phyloP scores from a whole-genome alignment of 2,113 vertebrate species.

The Apodemus sylvaticus region DNA sequence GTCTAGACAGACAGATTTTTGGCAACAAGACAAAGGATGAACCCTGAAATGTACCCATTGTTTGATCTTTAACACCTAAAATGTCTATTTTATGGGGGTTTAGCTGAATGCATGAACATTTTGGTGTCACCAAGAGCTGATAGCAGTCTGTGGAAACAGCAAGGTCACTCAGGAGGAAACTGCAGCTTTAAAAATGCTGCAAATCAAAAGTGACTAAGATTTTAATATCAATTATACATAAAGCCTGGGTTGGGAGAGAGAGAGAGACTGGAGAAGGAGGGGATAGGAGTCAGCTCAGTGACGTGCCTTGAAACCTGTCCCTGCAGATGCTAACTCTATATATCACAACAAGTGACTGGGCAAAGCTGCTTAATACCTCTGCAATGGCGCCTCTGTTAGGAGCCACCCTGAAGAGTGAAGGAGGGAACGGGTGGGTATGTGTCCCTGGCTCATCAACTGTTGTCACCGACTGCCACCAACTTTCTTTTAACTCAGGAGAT shows the following conservation, averaged over 20 bases:
- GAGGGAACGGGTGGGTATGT: not conserved
- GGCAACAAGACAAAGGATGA: not conserved
- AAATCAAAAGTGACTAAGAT: slow-evolving; percentile 11
- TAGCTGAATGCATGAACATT: not conserved
- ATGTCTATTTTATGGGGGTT: not conserved
- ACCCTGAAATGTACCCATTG: not conserved
- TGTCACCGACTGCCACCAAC: not conserved
- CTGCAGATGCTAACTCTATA: not conserved
- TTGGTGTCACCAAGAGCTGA: not conserved
- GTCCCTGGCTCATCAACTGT: not conserved
- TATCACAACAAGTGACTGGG: not conserved
- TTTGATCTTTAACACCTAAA: not conserved
- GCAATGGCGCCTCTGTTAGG: not conserved
- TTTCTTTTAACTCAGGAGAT: slow-evolving; percentile 84
- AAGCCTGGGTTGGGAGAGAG: not conserved
- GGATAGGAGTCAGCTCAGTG: not conserved
- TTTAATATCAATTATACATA: not conserved
- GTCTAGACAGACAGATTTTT: not conserved
- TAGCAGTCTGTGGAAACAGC: not conserved
- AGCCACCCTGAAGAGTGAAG: not conserved
- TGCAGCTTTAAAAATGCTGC: not conserved
- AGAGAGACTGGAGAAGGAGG: fast-evolving
- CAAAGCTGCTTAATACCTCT: not conserved
- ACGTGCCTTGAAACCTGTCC: not conserved
- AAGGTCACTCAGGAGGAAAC: not conserved